phyloP scores from a whole-genome alignment of 2,888 invertebrate species.

The Pyrocoelia pectoralis region DNA sequence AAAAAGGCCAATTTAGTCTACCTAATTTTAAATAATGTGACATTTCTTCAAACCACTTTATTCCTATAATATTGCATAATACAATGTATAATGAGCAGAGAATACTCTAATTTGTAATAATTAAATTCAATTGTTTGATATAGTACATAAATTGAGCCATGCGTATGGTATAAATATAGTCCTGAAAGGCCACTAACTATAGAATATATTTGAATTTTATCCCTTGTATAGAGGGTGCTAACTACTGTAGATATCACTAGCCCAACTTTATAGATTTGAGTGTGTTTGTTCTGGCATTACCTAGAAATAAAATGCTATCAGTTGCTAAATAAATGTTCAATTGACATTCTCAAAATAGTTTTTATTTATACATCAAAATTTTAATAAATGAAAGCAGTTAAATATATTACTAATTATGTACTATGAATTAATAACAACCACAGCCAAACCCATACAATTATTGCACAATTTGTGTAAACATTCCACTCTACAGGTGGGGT shows the following conservation, averaged over 20 bases:
- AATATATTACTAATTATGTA: neutral
- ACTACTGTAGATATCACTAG: slow-evolving; percentile 54
- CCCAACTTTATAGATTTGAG: slow-evolving; percentile 45
- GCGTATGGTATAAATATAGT: slow-evolving; percentile 47
- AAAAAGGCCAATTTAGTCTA: too few species aligned
- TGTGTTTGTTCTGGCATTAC: slow-evolving; percentile 17
- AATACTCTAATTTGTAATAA: slow-evolving; percentile 39
- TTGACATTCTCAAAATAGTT: neutral
- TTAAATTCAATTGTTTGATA: slow-evolving; percentile 41
- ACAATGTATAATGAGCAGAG: slow-evolving; percentile 43
- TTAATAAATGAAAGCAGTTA: neutral
- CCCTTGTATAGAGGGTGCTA: slow-evolving; percentile 55
- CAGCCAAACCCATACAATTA: slow-evolving; percentile 22
- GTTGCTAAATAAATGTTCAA: slow-evolving; percentile 1
- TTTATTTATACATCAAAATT: neutral
- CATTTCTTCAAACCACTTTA: slow-evolving; percentile 45
- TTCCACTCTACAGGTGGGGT: slow-evolving; percentile 42
- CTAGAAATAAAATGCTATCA: neutral
- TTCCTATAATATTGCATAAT: slow-evolving; percentile 48
- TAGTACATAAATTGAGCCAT: slow-evolving; percentile 50
- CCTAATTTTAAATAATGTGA: too few species aligned
- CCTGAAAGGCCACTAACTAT: slow-evolving; percentile 55
- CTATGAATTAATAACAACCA: slow-evolving; percentile 10
- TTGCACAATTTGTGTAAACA: slow-evolving; percentile 40
- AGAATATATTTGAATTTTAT: slow-evolving; percentile 39